A percentile compares a stretch with the other conserved stretches of the same genome.
phyloP scores from a whole-genome alignment of 2,888 invertebrate species.

The Tortricodes alternella region DNA sequence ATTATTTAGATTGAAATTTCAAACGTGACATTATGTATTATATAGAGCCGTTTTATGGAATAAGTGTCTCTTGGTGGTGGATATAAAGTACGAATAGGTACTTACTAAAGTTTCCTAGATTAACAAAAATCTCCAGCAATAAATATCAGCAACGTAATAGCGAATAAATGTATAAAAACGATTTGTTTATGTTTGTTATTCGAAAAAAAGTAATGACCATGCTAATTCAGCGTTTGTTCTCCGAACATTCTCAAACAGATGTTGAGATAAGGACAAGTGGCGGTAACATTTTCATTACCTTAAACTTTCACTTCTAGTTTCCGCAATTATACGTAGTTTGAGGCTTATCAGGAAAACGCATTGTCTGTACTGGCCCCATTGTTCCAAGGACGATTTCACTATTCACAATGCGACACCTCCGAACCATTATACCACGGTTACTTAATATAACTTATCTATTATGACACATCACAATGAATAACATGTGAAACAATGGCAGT shows the following conservation, averaged over 20 bases:
- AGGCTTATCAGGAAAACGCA: constrained; percentile 64
- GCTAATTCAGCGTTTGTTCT: constrained; percentile 4
- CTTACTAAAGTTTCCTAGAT: too few relatives aligned
- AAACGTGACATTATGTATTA: constrained; percentile 3
- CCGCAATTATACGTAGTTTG: constrained; percentile 54
- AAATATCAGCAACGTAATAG: too few relatives aligned
- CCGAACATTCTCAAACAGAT: constrained; percentile 11
- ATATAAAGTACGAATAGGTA: too few relatives aligned
- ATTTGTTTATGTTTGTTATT: too few relatives aligned
- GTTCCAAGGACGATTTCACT: constrained; percentile 72
- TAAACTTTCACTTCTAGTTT: constrained; percentile 70
- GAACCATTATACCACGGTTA: constrained; percentile 25
- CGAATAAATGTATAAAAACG: too few relatives aligned
- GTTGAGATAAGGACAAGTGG: constrained; percentile 7
- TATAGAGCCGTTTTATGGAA: too few relatives aligned
- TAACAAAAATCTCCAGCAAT: too few relatives aligned
- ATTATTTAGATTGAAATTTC: constrained; percentile 6
- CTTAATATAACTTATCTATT: constrained; percentile 30
- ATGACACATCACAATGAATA: constrained; percentile 23
- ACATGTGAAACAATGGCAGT: constrained; percentile 25
- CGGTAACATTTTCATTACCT: constrained; percentile 30
- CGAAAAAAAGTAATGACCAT: neutral
- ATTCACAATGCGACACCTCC: constrained; percentile 33
- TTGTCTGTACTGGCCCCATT: constrained; percentile 61
- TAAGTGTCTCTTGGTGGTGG: too few relatives aligned